A percentile compares a stretch with the other conserved stretches of the same genome.
Conservation (phyloP, 1,140 invertebrate species). For the Sycophila sp. region DNA sequence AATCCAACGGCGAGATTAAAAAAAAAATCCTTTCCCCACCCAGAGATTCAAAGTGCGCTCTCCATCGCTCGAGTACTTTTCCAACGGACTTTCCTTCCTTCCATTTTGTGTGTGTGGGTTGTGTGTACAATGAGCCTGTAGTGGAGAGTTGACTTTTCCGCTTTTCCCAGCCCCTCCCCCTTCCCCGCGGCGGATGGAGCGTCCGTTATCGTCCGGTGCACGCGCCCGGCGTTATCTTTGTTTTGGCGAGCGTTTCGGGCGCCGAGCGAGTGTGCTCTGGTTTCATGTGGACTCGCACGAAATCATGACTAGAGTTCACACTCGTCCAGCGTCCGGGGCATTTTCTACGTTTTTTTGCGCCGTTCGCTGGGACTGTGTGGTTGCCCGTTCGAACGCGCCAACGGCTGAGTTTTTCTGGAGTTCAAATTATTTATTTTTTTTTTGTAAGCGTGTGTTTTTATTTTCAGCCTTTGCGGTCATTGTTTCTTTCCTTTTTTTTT, state of each 20-base stretch:
- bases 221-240: slow-evolving; percentile 13
- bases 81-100: not conserved
- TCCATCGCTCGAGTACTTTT: not conserved
- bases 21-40: too few relatives aligned
- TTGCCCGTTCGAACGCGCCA: too few relatives aligned
- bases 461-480: too few relatives aligned
- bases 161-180: too few relatives aligned
- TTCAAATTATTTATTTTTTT: not conserved
- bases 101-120: not conserved
- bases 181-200: too few relatives aligned
- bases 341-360: slow-evolving; percentile 40
- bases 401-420: not conserved
- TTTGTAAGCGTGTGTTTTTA: too few relatives aligned
- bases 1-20: slow-evolving; percentile 37
- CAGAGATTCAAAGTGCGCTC: not conserved
- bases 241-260: slow-evolving; percentile 36
- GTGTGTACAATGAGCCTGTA: not conserved
- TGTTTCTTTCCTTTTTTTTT: not conserved
- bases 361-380: too few relatives aligned
- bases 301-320: slow-evolving; percentile 63
- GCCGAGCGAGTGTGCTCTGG: slow-evolving; percentile 58
- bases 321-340: slow-evolving; percentile 58
- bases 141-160: too few relatives aligned
- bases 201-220: too few relatives aligned
- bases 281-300: slow-evolving; percentile 53